Base-by-base conservation (phyloP, 1,140 invertebrate species). In the Drosophila sechellia region DNA sequence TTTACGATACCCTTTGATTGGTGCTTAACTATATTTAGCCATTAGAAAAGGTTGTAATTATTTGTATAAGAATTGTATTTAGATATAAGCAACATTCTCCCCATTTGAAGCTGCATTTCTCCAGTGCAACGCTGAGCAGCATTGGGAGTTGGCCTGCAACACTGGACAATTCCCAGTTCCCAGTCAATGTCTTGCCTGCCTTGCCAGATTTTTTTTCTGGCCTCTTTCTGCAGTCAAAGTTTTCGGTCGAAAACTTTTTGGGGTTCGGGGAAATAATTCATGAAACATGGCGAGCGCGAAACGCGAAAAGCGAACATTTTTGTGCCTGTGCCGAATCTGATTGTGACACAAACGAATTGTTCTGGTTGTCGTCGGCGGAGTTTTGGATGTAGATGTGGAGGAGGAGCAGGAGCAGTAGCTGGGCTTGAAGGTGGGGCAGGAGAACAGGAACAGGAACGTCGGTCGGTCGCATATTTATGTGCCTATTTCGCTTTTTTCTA, bases 311-410 rank as follows among this genome's bases (percentile, higher is more conserved):
- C 61, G 71, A 85, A 85, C 84, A 87, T 87, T 87, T 87, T 89
- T 87, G 81, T 87, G 79, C 76, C 79, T 72, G 72, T 81, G 78
- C 80, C 85, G 85, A 89, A 89, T 90, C 84, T 89, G 84, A 89
- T 89, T 89, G 84, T 89, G 84, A 89, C 84, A 89, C 77, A 89
- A 89, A 89, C 84, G 84, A 89, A 89, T 89, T 89, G 84, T 89
- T 89, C 84, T 84, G 73, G 66, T 80, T 84, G 80, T 84, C 76
- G 80, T 78, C 80, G 70, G 54, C 45, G 68, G 64, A 48, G 49
- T 43, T 57, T 25, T 59, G 52, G 2, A 42, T 22, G 40, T 39
- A 61, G 52, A 45, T 42, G 31, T 42, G 40, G 25, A 15, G 15
- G 15, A 39, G 40, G 42, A 11, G 49, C 12, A 40, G 34, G 37